A percentile compares a stretch with the other conserved stretches of the same genome.
These are phyloP conservation scores for Sarotherodon lohbergeri DNA, from an alignment of 2,113 vertebrate genomes.

Conservation along the genomic window DNA sequence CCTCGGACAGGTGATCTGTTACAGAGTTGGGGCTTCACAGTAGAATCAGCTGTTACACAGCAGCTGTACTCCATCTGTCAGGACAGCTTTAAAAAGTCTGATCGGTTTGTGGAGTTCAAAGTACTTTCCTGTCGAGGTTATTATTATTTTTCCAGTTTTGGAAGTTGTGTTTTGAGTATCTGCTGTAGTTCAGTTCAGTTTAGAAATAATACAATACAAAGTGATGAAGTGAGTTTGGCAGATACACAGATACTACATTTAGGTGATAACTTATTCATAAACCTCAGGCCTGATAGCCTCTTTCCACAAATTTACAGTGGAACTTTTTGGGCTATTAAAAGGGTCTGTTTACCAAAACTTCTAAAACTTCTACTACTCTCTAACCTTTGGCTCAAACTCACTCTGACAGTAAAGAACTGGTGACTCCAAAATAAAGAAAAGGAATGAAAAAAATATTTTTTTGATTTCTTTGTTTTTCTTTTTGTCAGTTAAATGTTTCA, in stretches of 20 bases:
- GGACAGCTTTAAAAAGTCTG: neutral
- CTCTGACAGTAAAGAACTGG: neutral
- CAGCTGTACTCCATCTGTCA: neutral
- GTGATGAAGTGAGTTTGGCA: neutral
- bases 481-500: neutral
- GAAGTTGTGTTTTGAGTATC: neutral
- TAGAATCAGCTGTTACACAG: neutral
- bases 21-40: neutral
- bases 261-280: neutral
- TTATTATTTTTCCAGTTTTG: neutral
- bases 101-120: neutral
- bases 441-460: accelerated
- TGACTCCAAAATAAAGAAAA: neutral
- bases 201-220: neutral
- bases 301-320: neutral
- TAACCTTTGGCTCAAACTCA: neutral
- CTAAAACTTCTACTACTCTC: neutral
- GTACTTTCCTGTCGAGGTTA: neutral
- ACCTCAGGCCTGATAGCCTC: neutral
- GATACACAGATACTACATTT: neutral
- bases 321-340: neutral
- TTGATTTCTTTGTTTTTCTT: neutral
- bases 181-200: neutral
- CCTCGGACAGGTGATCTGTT: neutral
- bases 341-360: neutral